Evolutionary conservation across 2,888 invertebrate genomes (phyloP).

Genomic region (Atrina japonica): DNA sequence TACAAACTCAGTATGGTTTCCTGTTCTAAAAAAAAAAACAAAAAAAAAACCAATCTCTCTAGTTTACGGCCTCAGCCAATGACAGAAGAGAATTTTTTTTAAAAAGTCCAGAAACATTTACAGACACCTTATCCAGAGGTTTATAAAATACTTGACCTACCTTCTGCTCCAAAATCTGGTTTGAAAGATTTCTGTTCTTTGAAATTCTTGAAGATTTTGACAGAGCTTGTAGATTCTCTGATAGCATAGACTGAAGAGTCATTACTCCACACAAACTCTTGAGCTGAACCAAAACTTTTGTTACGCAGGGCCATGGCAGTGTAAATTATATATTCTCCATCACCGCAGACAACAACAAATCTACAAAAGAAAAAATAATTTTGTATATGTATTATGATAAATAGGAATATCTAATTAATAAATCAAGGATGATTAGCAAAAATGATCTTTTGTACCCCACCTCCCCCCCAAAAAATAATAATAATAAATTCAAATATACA

Average conservation of each 20-base stretch:
- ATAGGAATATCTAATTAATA: too few species aligned
- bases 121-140: not conserved
- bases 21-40: too few species aligned
- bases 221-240: slow-evolving; percentile 92
- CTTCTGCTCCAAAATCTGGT: slow-evolving; percentile 97
- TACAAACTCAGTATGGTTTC: too few species aligned
- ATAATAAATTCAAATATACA: too few species aligned
- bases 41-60: too few species aligned
- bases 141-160: slow-evolving; percentile 80
- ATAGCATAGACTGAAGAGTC: slow-evolving; percentile 93
- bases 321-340: slow-evolving; percentile 99
- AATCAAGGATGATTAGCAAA: too few species aligned
- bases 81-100: too few species aligned
- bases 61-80: too few species aligned
- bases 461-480: too few species aligned
- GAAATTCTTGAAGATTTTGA: slow-evolving; percentile 98
- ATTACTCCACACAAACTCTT: slow-evolving; percentile 98
- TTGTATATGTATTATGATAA: not conserved
- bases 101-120: too few species aligned
- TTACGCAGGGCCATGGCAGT: slow-evolving; percentile 99
- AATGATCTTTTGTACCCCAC: too few species aligned
- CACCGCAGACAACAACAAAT: slow-evolving; percentile 97
- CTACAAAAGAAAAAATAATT: slow-evolving; percentile 74
- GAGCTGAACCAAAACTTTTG: slow-evolving; percentile 98
- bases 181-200: slow-evolving; percentile 98